Evolutionary conservation across 2,113 vertebrate genomes (phyloP).

Genomic region (Lampris incognitus): DNA sequence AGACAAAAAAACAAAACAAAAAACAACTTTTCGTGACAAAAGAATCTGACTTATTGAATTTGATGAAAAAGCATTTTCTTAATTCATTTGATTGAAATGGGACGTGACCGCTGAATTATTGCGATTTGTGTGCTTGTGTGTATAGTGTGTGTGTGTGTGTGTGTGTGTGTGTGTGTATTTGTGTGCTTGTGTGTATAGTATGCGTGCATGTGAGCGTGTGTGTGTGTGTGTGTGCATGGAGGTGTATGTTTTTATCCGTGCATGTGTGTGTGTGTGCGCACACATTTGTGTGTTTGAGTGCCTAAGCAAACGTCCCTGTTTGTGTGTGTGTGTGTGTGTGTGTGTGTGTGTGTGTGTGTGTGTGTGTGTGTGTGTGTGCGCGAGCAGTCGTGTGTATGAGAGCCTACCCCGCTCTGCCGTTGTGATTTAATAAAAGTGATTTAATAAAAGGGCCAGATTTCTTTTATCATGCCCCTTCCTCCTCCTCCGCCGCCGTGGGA

Average conservation of each 20-base stretch:
- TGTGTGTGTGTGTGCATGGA: background rate
- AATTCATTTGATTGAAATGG: background rate
- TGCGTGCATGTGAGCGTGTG: background rate
- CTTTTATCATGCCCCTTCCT: constrained; percentile 38
- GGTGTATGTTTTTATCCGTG: background rate
- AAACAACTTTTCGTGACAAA: background rate
- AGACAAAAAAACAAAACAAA: background rate
- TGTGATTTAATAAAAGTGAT: constrained; percentile 33
- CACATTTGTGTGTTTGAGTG: background rate
- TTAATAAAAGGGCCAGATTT: constrained; percentile 51
- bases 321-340: background rate
- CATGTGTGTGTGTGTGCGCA: background rate
- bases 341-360: background rate
- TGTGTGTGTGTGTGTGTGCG: background rate
- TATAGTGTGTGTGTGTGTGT: background rate
- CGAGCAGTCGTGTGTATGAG: background rate
- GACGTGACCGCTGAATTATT: background rate
- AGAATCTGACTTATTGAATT: no score
- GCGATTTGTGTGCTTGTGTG: background rate
- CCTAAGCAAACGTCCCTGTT: background rate
- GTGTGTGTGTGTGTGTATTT: background rate
- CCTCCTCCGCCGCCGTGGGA: background rate
- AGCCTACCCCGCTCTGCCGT: constrained; percentile 1
- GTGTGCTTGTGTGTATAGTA: background rate
- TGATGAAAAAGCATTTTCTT: background rate